Conservation (phyloP, 2,888 invertebrate species). For the Lysandra coridon region DNA sequence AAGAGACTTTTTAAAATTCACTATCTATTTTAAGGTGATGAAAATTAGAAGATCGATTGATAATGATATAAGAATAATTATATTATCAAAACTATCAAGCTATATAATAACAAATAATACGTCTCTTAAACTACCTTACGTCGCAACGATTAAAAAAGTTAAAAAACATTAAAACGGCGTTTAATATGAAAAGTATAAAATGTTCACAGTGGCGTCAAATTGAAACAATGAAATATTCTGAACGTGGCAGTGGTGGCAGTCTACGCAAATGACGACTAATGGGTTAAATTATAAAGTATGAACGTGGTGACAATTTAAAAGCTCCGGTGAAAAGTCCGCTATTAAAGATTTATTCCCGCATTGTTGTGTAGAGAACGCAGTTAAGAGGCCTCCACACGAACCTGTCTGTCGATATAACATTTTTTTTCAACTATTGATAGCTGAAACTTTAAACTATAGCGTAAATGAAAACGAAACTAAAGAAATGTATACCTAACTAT, state of each 20-base stretch:
- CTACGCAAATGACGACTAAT: constrained; percentile 35
- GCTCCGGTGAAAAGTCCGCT: constrained; percentile 30
- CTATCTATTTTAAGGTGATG: not conserved
- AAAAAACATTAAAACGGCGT: not conserved
- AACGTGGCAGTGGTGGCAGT: constrained; percentile 30
- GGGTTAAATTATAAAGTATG: constrained; percentile 32
- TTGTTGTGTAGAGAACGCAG: constrained; percentile 28
- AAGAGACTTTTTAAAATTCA: no score
- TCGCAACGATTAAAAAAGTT: not conserved
- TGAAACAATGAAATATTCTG: constrained; percentile 34
- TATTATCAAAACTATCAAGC: not conserved
- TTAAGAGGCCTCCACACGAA: not conserved
- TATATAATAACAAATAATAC: not conserved
- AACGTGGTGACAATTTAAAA: constrained; percentile 31
- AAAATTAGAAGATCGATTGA: not conserved
- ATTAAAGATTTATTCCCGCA: constrained; percentile 30
- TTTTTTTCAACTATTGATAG: not conserved
- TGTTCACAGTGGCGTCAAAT: constrained; percentile 29
- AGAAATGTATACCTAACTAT: no score
- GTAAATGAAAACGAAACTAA: no score
- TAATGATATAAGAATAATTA: not conserved
- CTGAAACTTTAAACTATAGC: not conserved
- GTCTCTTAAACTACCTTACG: not conserved
- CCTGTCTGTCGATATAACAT: not conserved
- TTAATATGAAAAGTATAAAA: constrained; percentile 12